A percentile compares a stretch with the other conserved stretches of the same genome.
These are phyloP conservation scores for Melipona bicolor DNA, from an alignment of 2,888 invertebrate genomes.

Conservation along the genomic window DNA sequence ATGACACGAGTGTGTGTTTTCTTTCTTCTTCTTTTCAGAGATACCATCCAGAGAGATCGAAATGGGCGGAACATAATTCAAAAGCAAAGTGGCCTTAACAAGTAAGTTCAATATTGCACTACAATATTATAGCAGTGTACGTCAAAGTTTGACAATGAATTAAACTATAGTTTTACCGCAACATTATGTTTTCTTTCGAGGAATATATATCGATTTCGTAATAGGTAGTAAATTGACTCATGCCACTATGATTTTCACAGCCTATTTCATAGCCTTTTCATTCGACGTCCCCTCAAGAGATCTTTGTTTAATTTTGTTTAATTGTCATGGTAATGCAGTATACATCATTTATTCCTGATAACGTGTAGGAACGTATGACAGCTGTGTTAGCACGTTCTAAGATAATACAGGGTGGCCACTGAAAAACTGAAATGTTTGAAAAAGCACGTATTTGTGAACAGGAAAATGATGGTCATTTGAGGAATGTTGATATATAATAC, in stretches of 20 bases:
- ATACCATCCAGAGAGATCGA: slow-evolving; percentile 60
- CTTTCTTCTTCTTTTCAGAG: slow-evolving; percentile 34
- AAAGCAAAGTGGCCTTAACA: slow-evolving; percentile 70
- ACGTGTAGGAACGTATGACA: neutral
- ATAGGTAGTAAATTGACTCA: neutral
- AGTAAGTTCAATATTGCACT: slow-evolving; percentile 44
- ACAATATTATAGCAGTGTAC: neutral
- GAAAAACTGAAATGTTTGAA: no score
- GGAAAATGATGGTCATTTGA: no score
- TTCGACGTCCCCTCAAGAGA: neutral
- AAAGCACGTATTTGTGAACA: no score
- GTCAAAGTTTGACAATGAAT: neutral
- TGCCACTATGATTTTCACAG: neutral
- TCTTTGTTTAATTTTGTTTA: neutral
- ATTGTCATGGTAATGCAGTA: neutral
- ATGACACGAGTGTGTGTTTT: neutral
- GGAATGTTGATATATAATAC: no score
- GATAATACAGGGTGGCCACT: neutral
- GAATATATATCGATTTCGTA: neutral
- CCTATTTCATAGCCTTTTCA: neutral
- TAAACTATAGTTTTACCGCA: neutral
- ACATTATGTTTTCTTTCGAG: neutral
- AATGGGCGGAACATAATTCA: slow-evolving; percentile 63
- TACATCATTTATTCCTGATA: neutral
- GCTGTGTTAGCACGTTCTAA: neutral